Conservation (phyloP, 2,888 invertebrate species). For the Chloroclystis v-ata region DNA sequence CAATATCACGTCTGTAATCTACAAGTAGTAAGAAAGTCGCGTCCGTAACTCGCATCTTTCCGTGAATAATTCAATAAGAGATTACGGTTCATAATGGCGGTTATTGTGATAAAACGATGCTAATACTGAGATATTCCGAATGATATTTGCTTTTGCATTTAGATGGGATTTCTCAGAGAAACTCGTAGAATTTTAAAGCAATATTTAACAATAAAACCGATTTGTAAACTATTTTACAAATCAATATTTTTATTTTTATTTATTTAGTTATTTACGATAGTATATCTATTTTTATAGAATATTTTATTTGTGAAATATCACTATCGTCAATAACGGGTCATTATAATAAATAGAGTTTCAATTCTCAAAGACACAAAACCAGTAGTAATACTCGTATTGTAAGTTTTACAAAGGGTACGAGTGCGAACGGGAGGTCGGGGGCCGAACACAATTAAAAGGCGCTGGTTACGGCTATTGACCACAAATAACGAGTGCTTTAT, state of each 20-base stretch:
- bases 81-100: slow-evolving; percentile 11
- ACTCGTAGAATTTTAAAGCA: slow-evolving; percentile 2
- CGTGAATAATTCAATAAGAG: slow-evolving; percentile 22
- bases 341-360: not conserved
- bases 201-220: not conserved
- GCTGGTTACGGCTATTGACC: slow-evolving; percentile 16
- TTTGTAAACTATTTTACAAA: too few relatives aligned
- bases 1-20: too few relatives aligned
- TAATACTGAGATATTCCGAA: slow-evolving; percentile 11
- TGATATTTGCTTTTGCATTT: not conserved
- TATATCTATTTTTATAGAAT: not conserved
- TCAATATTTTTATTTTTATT: too few relatives aligned
- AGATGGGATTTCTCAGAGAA: not conserved
- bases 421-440: not conserved
- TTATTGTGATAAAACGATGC: slow-evolving; percentile 14
- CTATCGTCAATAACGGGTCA: too few relatives aligned
- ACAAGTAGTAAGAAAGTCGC: slow-evolving; percentile 7
- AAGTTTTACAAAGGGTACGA: not conserved
- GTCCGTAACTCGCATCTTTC: slow-evolving; percentile 4
- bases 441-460: slow-evolving; percentile 15
- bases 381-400: slow-evolving; percentile 1
- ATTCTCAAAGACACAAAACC: not conserved
- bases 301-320: too few relatives aligned
- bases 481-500: slow-evolving; percentile 21
- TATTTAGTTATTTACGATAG: not conserved